A percentile compares a stretch with the other conserved stretches of the same genome.
Conservation (phyloP, 1,140 invertebrate species). For the Rhynchophorus ferrugineus region DNA sequence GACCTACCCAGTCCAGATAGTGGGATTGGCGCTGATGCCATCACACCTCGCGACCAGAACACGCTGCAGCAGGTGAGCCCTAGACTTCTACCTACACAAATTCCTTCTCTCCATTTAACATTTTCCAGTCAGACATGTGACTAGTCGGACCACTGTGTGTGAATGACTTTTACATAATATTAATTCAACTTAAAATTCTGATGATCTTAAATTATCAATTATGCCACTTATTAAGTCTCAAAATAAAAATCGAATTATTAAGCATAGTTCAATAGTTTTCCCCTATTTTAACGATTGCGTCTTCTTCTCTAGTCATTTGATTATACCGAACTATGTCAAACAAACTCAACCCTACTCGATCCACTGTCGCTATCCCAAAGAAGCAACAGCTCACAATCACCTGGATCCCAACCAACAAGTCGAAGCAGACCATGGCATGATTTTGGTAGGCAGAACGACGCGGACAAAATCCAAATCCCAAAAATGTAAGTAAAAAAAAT, state of each 20-base stretch:
- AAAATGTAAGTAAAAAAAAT: conserved; percentile 79
- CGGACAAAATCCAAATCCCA: conserved; percentile 94
- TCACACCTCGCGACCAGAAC: conserved; percentile 80
- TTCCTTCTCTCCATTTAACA: conserved; percentile 3
- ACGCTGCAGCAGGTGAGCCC: conserved; percentile 77
- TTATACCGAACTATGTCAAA: conserved; percentile 77
- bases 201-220: too few species aligned
- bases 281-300: too few species aligned
- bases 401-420: conserved; percentile 54
- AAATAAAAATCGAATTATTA: too few species aligned
- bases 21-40: conserved; percentile 83
- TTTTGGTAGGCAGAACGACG: conserved; percentile 85
- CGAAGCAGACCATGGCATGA: conserved; percentile 79
- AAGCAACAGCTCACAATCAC: conserved; percentile 54
- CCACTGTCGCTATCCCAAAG: conserved; percentile 45
- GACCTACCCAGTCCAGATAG: conserved; percentile 88
- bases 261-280: too few species aligned
- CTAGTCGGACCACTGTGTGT: too few species aligned
- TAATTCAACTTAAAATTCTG: too few species aligned
- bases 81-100: conserved; percentile 21
- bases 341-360: conserved; percentile 44
- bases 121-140: conserved; percentile 7
- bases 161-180: too few species aligned
- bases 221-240: too few species aligned
- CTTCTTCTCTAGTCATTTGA: conserved; percentile 65